Evolutionary conservation across 1,140 invertebrate genomes (phyloP).

Genomic region (Lethrus apterus): DNA sequence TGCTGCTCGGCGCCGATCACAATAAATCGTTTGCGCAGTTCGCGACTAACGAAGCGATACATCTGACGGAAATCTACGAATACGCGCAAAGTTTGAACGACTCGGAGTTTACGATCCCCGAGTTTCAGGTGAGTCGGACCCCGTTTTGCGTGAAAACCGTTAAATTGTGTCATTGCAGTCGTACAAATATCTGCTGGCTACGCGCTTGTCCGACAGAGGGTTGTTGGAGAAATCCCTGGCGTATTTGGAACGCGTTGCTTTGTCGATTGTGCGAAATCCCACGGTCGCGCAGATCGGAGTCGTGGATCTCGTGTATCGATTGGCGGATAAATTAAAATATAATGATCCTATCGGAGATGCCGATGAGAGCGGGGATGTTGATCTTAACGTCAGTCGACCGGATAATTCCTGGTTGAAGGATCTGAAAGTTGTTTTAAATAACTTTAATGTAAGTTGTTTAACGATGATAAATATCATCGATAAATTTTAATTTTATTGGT

Average conservation of each 20-base stretch:
- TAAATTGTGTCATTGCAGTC: slow-evolving; percentile 41
- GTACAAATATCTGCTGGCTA: slow-evolving; percentile 67
- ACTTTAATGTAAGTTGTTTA: slow-evolving; percentile 36
- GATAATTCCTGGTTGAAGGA: slow-evolving; percentile 50
- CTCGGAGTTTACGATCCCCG: slow-evolving; percentile 61
- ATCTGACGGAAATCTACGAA: slow-evolving; percentile 92
- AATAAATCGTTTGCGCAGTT: slow-evolving; percentile 59
- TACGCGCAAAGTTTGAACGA: slow-evolving; percentile 79
- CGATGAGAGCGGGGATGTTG: slow-evolving; percentile 31
- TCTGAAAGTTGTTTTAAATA: slow-evolving; percentile 40
- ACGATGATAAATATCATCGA: not conserved
- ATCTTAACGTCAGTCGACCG: slow-evolving; percentile 28
- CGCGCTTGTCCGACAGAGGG: slow-evolving; percentile 71
- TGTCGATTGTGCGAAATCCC: slow-evolving; percentile 54
- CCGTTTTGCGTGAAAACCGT: not conserved
- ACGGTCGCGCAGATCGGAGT: slow-evolving; percentile 51
- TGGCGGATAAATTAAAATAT: slow-evolving; percentile 70
- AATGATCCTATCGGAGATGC: slow-evolving; percentile 59
- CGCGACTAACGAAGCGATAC: slow-evolving; percentile 75
- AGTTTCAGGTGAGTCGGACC: slow-evolving; percentile 53
- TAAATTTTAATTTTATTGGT: not conserved
- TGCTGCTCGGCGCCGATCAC: slow-evolving; percentile 70
- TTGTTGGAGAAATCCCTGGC: slow-evolving; percentile 67
- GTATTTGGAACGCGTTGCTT: slow-evolving; percentile 74
- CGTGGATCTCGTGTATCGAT: slow-evolving; percentile 54